These are phyloP conservation scores for Parazoanthus swiftii DNA, from an alignment of 92 coral and sea anemone genomes.

Conservation along the genomic window DNA sequence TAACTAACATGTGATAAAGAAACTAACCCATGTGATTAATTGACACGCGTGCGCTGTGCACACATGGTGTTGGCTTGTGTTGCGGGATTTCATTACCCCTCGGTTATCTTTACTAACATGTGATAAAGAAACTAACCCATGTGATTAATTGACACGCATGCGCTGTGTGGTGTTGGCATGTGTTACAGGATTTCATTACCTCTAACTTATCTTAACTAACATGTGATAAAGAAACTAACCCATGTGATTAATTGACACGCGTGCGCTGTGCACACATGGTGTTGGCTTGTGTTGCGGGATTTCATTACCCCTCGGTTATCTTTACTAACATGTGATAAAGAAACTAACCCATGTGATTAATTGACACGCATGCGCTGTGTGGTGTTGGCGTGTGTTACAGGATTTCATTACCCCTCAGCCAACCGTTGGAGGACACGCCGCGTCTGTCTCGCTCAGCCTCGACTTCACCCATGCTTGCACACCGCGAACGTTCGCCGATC, in stretches of 20 bases:
- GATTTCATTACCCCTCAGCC: conserved; percentile 47
- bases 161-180: background rate
- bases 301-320: too few relatives aligned
- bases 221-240: conserved; percentile 6
- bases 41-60: too few relatives aligned
- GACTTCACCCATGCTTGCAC: conserved; percentile 16
- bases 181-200: conserved; percentile 41
- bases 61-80: too few relatives aligned
- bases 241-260: background rate
- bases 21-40: conserved; percentile 4
- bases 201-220: conserved; percentile 19
- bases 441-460: conserved; percentile 37
- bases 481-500: conserved; percentile 24
- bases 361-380: background rate
- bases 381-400: conserved; percentile 9
- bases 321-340: too few relatives aligned
- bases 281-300: too few relatives aligned
- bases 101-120: too few relatives aligned
- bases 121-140: too few relatives aligned
- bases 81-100: too few relatives aligned
- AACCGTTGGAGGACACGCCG: conserved; percentile 33
- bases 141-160: background rate
- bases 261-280: too few relatives aligned
- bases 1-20: background rate
- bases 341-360: too few relatives aligned